Base-by-base conservation (phyloP, 1,140 invertebrate species). In the Anoplolepis gracilipes region DNA sequence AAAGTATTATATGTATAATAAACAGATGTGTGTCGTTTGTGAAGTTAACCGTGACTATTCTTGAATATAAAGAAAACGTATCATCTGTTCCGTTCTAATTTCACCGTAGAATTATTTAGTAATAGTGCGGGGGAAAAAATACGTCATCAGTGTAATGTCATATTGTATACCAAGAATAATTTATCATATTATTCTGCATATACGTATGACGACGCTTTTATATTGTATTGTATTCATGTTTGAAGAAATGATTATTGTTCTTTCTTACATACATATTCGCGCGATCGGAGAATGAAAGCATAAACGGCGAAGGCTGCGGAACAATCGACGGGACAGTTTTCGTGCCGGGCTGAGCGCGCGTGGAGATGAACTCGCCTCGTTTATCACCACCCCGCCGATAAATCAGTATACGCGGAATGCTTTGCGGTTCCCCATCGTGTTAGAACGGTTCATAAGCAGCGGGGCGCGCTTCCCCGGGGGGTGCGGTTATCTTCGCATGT, bases 401-500 rank as follows among this genome's bases (percentile, higher is more conserved):
- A 94, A 94, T 94, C 93, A 94, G 93, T 92, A 92, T 70, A 87
- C 67, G 76, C 91, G 92, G 91, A 93, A 93, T 92, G 91, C 92
- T 93, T 93, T 93, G 93, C 92, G 94, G 93, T 94, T 93, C 92
- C 92, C 93, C 93, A 94, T 93, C 93, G 93, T 90, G 93, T 93
- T 93, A 93, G 93, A 94, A 93, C 92, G 89, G 92, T 94, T 93
- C 92, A 93, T 94, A 93, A 93, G 92, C 92, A 92, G 87, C 91
- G 77, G 90, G 88, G 91, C 46, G 46, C 46, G 91, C 87, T 89
- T 93, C 92, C 92, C 93, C 77, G 90, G 93, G 92, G 93, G 92
- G 93, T 93, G 93, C 93, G 94, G 93, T 94, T 94, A 94, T 94
- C 94, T 93, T 93, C 91, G 92, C 91, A 89, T 93, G 93, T 92